Base-by-base conservation (phyloP, 1,140 invertebrate genomes). In the Notospermus geniculatus region DNA sequence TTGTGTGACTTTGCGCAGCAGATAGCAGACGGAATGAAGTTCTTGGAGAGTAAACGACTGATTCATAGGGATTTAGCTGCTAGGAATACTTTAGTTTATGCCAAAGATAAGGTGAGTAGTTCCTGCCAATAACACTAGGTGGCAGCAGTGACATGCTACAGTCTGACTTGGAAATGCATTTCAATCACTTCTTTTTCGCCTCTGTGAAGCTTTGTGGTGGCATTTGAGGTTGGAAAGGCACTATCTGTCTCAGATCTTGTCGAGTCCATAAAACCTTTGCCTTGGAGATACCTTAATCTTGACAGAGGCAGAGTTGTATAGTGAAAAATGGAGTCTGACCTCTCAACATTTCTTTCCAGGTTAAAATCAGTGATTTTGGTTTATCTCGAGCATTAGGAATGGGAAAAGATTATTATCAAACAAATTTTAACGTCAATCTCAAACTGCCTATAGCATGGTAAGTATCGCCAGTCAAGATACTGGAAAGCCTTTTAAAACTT, bases 321-420 rank as follows among this genome's bases (percentile, higher is more conserved):
- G n/a, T n/a, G n/a, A n/a, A n/a, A n/a, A n/a, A n/a, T n/a, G n/a
- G n/a, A n/a, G n/a, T n/a, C n/a, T n/a, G n/a, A n/a, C n/a, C n/a
- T 30, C 46, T 63, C 13, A 60, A 43, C 67, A 62, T 62, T 23
- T 62, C 15, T 62, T 66, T 73, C 23, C 71, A 85, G 82, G 82
- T 98, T 0, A 98, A 98, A 84, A 98, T 99, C 39, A 97, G 95
- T 9, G 96, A 98, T 80, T 98, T 98, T 80, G 96, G 96, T 2
- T 79, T 99, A 29, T 97, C 95, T 0, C 84, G 95, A 57, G 93
- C 94, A 0, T 79, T 98, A n/a, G 95, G 95, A 9, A 92, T 96
- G 54, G 96, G 95, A 7, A 97, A 98, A 81, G 95, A 99, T 82
- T 99, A 99, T 78, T 99, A 98, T 78, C 93, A 98, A 82, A 97